Conservation (phyloP, 2,888 invertebrate species). For the Arrhopalites spinosus region DNA sequence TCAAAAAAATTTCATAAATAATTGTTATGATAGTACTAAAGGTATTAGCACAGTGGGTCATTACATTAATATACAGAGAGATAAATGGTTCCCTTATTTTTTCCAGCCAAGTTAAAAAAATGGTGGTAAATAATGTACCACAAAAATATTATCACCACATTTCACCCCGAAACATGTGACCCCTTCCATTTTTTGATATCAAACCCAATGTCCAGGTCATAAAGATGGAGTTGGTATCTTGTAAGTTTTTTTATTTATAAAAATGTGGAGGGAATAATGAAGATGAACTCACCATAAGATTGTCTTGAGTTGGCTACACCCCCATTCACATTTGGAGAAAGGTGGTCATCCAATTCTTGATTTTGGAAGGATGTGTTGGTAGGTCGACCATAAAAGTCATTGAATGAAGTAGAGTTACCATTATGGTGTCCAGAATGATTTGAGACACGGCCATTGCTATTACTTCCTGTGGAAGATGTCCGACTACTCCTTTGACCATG, state of each 20-base stretch:
- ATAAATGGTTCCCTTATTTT: no score
- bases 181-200: no score
- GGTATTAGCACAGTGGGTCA: neutral
- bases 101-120: no score
- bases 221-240: no score
- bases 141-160: no score
- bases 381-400: conserved; percentile 19
- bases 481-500: neutral
- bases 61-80: neutral
- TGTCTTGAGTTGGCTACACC: neutral
- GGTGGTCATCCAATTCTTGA: no score
- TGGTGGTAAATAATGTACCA: no score
- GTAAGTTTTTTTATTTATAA: no score
- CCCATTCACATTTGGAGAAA: no score
- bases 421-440: conserved; percentile 24
- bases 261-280: neutral
- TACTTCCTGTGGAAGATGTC: neutral
- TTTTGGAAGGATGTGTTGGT: no score
- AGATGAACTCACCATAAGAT: neutral
- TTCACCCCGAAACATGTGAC: no score
- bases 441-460: neutral
- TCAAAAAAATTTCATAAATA: neutral
- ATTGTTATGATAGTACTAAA: neutral
- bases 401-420: conserved; percentile 18
- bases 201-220: no score